Evolutionary conservation across 2,113 vertebrate genomes (phyloP), one percentile per base, ranked within the genome.

Genomic region (Aegypius monachus): DNA sequence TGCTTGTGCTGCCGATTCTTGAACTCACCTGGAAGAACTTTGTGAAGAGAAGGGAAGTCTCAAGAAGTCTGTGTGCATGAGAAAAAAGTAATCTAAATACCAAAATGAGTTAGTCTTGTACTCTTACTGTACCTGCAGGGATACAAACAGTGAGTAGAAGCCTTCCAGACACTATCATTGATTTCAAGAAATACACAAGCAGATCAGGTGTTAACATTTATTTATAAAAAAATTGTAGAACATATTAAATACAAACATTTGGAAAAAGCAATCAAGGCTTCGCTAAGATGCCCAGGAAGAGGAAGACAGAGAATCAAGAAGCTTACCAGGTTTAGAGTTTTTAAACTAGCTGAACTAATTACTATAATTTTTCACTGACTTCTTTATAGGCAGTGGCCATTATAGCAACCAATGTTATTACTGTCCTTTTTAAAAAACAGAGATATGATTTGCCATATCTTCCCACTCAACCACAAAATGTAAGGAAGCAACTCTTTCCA

Each of bases 141-240:
- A 90, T 40, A 38, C 13, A 65, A 86, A 36, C 31, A 40, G 65
- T 0, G 1, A 63, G 36, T 2, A 82, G 50, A 68, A 87, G 8
- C 34, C 47, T 67, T 67, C 56, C 23, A 74, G 27, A 62, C 7
- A 34, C 22, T 21, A 21, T 6, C 34, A 58, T 0, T 80, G 61
- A 63, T 82, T 81, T 88, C 45, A 87, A 95, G 48, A 96, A 95
- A 95, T 23, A 75, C 68, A 67, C 48, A 62, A 59, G 21, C 48
- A 88, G 63, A 70, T 88, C 45, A 86, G 72, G 66, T 95, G 96
- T 94, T 75, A 91, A 82, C 86, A 95, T 53, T 97, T 98, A 98
- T 98, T 98, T 96, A 97, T 77, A 88, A 96, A 98, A 95, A 95
- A 86, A 81, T 23, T 81, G 55, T 83, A 96, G 90, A 86, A 96